Conservation (phyloP, 2,888 invertebrate species). For the Auanema freiburgensis region DNA sequence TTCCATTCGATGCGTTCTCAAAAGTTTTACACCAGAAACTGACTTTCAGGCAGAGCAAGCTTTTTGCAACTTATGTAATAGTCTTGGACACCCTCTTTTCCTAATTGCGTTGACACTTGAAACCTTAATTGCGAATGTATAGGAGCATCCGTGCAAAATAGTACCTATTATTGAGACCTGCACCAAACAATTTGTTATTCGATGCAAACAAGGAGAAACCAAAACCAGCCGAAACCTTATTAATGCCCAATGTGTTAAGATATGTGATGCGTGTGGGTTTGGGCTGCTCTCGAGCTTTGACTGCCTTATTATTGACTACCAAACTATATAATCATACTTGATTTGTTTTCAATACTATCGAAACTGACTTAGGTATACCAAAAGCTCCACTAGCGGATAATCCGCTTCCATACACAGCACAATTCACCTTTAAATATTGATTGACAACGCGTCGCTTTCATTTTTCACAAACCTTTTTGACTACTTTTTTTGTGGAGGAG, state of each 20-base stretch:
- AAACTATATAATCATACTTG: conserved; percentile 9
- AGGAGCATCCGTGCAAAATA: too few relatives aligned
- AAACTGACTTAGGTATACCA: conserved; percentile 43
- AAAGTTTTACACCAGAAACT: too few relatives aligned
- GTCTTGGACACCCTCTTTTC: conserved; percentile 23
- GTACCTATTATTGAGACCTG: conserved; percentile 58
- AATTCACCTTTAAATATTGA: conserved; percentile 31
- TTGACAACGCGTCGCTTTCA: neutral
- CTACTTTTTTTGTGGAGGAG: too few relatives aligned
- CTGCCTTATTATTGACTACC: conserved; percentile 15
- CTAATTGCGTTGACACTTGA: conserved; percentile 40
- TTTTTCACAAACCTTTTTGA: too few relatives aligned
- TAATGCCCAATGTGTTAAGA: conserved; percentile 52
- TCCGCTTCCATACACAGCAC: conserved; percentile 55
- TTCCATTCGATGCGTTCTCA: neutral
- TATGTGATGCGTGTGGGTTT: conserved; percentile 46
- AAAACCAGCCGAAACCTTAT: conserved; percentile 53
- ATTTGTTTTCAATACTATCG: conserved; percentile 3
- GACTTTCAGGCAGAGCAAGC: conserved; percentile 28
- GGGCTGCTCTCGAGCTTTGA: conserved; percentile 23
- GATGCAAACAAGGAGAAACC: conserved; percentile 62
- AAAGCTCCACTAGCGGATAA: conserved; percentile 50
- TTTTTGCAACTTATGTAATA: conserved; percentile 46
- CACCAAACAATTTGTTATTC: conserved; percentile 44
- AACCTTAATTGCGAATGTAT: too few relatives aligned